Evolutionary conservation across 2,113 vertebrate genomes (phyloP).

Genomic region (Engraulis encrasicolus): DNA sequence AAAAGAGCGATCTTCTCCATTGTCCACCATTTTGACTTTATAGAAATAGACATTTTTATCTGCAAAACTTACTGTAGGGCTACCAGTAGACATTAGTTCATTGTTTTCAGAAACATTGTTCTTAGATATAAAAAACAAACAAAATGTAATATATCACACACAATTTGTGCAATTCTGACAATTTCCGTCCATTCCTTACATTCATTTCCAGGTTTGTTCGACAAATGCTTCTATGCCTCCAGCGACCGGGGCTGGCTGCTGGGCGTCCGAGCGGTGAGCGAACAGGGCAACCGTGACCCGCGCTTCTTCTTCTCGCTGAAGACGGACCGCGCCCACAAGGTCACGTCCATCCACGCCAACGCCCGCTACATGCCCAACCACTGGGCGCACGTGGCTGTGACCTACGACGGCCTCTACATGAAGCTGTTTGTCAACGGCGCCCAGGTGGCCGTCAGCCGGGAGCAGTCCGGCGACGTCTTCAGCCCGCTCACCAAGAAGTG

Average conservation of each 20-base stretch:
- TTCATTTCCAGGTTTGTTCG: slow-evolving; percentile 87
- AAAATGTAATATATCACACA: too few relatives aligned
- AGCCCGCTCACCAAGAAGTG: slow-evolving; percentile 93
- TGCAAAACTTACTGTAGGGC: too few relatives aligned
- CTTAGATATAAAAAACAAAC: too few relatives aligned
- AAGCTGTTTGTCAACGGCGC: slow-evolving; percentile 94
- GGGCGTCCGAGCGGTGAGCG: slow-evolving; percentile 91
- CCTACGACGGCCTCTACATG: slow-evolving; percentile 90
- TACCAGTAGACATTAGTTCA: too few relatives aligned
- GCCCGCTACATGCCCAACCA: slow-evolving; percentile 88
- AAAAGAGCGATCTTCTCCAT: too few relatives aligned
- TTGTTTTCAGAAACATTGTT: too few relatives aligned
- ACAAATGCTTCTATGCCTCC: slow-evolving; percentile 98
- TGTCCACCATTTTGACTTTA: too few relatives aligned
- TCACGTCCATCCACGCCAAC: slow-evolving; percentile 88
- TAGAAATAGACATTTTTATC: too few relatives aligned
- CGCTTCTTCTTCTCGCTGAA: slow-evolving; percentile 98
- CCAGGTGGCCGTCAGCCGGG: slow-evolving; percentile 89
- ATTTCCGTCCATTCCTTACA: slow-evolving; percentile 43
- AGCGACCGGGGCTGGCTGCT: slow-evolving; percentile 97
- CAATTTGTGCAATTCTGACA: too few relatives aligned
- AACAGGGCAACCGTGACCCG: slow-evolving; percentile 93
- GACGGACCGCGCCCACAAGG: slow-evolving; percentile 95
- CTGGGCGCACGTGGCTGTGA: slow-evolving; percentile 90
- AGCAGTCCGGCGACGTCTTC: slow-evolving; percentile 94